Evolutionary conservation across 2,888 invertebrate genomes (phyloP).

Genomic region (Cordylochernes scorpioides): DNA sequence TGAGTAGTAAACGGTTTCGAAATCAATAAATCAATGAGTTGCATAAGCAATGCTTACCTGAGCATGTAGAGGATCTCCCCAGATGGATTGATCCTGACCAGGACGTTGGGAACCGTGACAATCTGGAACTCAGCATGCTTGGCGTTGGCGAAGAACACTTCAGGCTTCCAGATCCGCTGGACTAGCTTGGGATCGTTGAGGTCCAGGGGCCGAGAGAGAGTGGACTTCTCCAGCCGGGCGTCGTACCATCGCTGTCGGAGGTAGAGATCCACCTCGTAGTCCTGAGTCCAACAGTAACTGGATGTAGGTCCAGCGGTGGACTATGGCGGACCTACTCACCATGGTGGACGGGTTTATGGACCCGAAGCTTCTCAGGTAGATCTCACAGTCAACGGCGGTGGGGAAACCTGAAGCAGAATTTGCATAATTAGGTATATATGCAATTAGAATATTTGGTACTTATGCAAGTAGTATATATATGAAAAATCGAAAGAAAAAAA

Average conservation of each 20-base stretch:
- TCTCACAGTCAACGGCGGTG: conserved; percentile 15
- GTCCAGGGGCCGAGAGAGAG: conserved; percentile 24
- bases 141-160: conserved; percentile 17
- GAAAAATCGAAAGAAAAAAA: too few species aligned
- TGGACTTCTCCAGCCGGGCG: conserved; percentile 22
- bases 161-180: conserved; percentile 18
- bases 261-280: conserved; percentile 28
- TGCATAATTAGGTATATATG: too few species aligned
- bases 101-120: conserved; percentile 17
- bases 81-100: conserved; percentile 15
- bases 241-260: conserved; percentile 27
- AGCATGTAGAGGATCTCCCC: conserved; percentile 17
- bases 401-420: too few species aligned
- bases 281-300: too few species aligned
- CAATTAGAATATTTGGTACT: too few species aligned
- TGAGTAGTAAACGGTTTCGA: too few species aligned
- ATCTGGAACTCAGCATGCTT: conserved; percentile 17
- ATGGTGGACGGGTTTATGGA: conserved; percentile 17
- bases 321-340: too few species aligned
- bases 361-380: conserved; percentile 17
- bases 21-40: too few species aligned
- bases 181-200: conserved; percentile 22
- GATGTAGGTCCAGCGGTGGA: too few species aligned
- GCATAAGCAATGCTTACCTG: conserved; percentile 15
- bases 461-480: too few species aligned